Evolutionary conservation across 2,888 invertebrate species (phyloP), one percentile per base, ranked within the genome.

Genomic region (Acronicta psi): DNA sequence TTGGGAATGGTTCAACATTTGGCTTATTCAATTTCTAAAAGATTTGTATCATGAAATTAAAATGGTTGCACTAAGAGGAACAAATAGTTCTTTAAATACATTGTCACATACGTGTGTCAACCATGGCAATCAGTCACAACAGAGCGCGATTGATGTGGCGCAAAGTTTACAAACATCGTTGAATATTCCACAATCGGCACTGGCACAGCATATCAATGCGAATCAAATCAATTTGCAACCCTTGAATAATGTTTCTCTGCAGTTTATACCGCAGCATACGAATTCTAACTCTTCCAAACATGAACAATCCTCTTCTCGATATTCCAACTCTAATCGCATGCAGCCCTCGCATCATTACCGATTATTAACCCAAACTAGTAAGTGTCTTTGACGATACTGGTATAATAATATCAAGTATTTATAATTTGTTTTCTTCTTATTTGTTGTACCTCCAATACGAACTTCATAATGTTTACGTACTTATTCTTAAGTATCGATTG

Each of bases 1-100:
- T 83, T 92, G 91, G 93, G 92, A 93, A 90, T 93, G 91, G 91
- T 93, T 93, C 83, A 92, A 92, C 73, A 83, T 92, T 88, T 92
- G 93, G 91, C 87, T 93, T 37, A 83, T 83, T 77, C 87, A 92
- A 85, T 90, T 92, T 87, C 77, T 93, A 72, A 93, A 92, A 85
- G 88, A 89, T 86, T 86, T 91, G 75, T 93, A 90, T 89, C 87
- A 92, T 93, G 93, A 93, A 88, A 88, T 91, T 86, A 93, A 92
- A 86, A 93, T 93, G 93, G 91, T 93, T 74, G 90, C 88, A 69
- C 69, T 92, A 82, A 91, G 92, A 88, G 90, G 91, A 79, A 86
- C 85, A 69, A 88, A 86, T 73, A 86, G 78, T 85, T 85, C 90
- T 61, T 61, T 87, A 71, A 88, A 87, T 81, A 83, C 83, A 71